Base-by-base conservation (phyloP, 2,113 vertebrate species). In the Octodon degus region DNA sequence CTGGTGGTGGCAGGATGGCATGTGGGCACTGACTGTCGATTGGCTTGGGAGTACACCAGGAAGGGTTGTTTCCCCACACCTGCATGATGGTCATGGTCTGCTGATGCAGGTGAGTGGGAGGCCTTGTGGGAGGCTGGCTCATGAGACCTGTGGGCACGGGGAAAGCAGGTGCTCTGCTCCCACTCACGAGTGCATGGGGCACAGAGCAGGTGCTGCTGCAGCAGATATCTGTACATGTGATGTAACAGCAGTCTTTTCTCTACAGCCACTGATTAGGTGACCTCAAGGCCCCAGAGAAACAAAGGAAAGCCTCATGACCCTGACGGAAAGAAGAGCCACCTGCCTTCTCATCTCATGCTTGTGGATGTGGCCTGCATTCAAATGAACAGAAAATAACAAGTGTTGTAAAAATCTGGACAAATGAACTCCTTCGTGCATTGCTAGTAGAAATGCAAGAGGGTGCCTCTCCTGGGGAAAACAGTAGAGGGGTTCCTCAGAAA, bases 191-290 rank as follows among this genome's bases (percentile, higher is more conserved):
- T 30, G 25, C 4, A 2, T 53, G 70, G 89, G 32, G 43, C 55
- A 22, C 58, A 25, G 89, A 55, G 10, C 83, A 0, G 5, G 62
- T 77, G 34, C 0, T 53, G 8, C 80, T 62, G 58, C 6, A 22
- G 47, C 53, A 55, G 25, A n/a, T 32, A 9, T 17, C 1, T 24
- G 16, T 47, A 7, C 14, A n/a, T 53, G 50, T 65, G 86, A 88
- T 93, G 70, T 90, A 47, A 74, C 94, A 96, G 90, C 95, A 91
- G 30, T 94, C 83, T 53, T 94, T 95, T 90, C 74, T 89, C 76
- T 91, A 55, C 19, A 27, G 0, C 25, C 17, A 34, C 3, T 0
- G 58, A 55, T 89, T 96, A 70, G 93, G 90, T 87, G 80, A 87
- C 7, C 7, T 67, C 27, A 40, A 32, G 60, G 30, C 34, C 81